Evolutionary conservation across 2,888 invertebrate species (phyloP), one percentile per base, ranked within the genome.

Genomic region (Tachystola acroxantha): DNA sequence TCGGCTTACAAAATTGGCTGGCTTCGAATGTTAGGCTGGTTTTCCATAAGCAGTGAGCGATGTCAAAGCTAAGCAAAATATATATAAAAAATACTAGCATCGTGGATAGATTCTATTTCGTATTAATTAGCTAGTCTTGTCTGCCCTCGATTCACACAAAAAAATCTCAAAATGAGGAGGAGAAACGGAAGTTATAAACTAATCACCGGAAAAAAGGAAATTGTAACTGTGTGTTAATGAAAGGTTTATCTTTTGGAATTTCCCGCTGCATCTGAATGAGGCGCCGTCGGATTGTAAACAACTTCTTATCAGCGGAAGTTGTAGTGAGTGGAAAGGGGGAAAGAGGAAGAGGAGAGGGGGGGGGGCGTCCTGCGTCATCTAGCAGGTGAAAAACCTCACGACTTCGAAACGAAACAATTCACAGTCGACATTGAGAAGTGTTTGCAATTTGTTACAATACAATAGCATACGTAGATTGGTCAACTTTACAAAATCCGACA

Each of bases 131-230:
- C n/a, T n/a, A n/a, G n/a, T n/a, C n/a, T n/a, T n/a, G n/a, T n/a
- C n/a, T n/a, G n/a, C n/a, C n/a, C n/a, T n/a, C n/a, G n/a, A n/a
- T n/a, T n/a, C n/a, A n/a, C n/a, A n/a, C n/a, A n/a, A n/a, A n/a
- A n/a, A n/a, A n/a, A n/a, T n/a, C n/a, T n/a, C n/a, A n/a, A n/a
- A n/a, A n/a, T n/a, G n/a, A n/a, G n/a, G n/a, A n/a, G n/a, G n/a
- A n/a, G 34, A 26, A 40, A 11, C 45, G 44, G 44, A 44, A 34
- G 22, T 24, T n/a, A n/a, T 16, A 24, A 24, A n/a, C 24, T n/a
- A 24, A 24, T 24, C 9, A 24, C 4, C 24, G 24, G 24, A 24
- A 24, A 24, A 24, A 24, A 24, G 7, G 7, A 20, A 20, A 20
- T 20, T 20, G 2, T 20, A 20, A 9, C 9, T 20, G 6, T 9